Conservation (phyloP, 2,888 invertebrate genomes). For the Eubasilissa splendida region DNA sequence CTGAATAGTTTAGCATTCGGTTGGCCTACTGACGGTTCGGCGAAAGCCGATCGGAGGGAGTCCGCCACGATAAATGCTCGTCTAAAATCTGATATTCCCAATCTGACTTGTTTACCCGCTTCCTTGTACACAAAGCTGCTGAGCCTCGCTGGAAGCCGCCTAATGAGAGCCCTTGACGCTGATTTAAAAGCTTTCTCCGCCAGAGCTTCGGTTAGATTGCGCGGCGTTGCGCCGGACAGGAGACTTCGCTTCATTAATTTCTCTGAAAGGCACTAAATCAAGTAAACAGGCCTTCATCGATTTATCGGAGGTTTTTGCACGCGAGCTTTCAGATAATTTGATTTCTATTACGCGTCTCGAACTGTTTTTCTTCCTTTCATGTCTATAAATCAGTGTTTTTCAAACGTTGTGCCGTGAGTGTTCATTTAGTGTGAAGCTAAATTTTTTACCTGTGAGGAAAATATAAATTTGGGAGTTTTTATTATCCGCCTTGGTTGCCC, state of each 20-base stretch:
- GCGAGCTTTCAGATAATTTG: not conserved
- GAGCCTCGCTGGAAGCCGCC: not conserved
- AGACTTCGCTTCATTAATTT: slow-evolving; percentile 11
- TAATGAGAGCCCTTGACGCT: slow-evolving; percentile 23
- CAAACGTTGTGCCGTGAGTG: too few species aligned
- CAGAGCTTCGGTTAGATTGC: not conserved
- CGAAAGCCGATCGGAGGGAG: not conserved
- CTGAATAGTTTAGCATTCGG: not conserved
- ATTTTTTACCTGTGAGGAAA: too few species aligned
- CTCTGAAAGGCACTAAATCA: slow-evolving; percentile 23
- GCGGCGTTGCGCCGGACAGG: not conserved
- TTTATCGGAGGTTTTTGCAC: slow-evolving; percentile 29
- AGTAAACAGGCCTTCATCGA: slow-evolving; percentile 6
- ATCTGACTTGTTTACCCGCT: not conserved
- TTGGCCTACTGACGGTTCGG: too few species aligned
- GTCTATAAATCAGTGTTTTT: too few species aligned
- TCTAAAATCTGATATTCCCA: slow-evolving; percentile 8
- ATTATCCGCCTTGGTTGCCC: too few species aligned
- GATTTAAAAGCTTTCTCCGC: slow-evolving; percentile 11
- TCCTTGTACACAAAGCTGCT: not conserved
- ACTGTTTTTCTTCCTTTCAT: too few species aligned
- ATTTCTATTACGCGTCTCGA: too few species aligned
- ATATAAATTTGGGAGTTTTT: too few species aligned
- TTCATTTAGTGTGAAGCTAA: too few species aligned
- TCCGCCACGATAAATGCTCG: not conserved